Conservation (phyloP, 2,113 vertebrate genomes). For the Spea bombifrons region DNA sequence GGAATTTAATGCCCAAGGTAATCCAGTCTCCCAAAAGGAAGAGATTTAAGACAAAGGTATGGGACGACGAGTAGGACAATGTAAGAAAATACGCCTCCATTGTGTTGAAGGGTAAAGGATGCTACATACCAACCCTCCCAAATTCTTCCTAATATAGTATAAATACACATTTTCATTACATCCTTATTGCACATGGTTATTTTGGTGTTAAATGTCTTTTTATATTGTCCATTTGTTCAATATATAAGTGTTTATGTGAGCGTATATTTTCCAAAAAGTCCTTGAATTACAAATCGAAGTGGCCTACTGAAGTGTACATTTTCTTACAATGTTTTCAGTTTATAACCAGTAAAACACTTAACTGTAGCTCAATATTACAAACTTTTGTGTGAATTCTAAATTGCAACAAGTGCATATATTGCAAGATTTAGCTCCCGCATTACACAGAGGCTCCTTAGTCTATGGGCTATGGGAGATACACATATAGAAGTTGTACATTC, state of each 20-base stretch:
- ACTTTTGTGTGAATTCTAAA: no score
- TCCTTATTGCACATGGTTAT: conserved; percentile 41
- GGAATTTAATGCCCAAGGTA: conserved; percentile 45
- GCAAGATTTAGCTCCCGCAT: no score
- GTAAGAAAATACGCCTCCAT: conserved; percentile 11
- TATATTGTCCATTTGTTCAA: conserved; percentile 6
- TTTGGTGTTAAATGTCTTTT: conserved; percentile 27
- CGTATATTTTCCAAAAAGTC: no score
- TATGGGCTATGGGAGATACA: no score
- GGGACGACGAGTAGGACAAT: conserved; percentile 3
- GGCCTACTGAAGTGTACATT: no score
- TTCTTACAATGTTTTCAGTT: no score
- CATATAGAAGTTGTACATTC: no score
- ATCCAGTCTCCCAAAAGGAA: conserved; percentile 37
- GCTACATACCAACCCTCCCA: conserved; percentile 23
- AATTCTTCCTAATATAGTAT: background rate
- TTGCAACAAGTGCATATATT: no score
- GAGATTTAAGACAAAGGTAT: conserved; percentile 43
- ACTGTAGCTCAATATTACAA: no score
- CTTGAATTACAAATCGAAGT: no score
- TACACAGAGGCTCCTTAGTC: no score
- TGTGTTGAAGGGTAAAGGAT: background rate
- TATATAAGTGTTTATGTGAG: background rate
- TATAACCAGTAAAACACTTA: no score
- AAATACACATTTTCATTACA: background rate